Evolutionary conservation across 2,113 vertebrate species (phyloP).

Genomic region (Panurus biarmicus): DNA sequence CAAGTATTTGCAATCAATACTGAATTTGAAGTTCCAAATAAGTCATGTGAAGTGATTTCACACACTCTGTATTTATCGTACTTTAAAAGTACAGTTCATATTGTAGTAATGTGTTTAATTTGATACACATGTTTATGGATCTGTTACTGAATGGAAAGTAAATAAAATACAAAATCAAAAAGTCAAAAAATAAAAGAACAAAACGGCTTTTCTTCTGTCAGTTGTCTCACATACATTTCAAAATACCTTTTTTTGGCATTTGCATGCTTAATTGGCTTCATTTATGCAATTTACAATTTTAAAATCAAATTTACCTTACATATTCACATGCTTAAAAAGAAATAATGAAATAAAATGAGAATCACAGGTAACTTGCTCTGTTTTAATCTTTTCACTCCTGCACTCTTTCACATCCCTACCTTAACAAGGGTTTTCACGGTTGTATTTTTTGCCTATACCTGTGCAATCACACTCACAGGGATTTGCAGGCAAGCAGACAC

Average conservation of each 20-base stretch:
- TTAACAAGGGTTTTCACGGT: neutral
- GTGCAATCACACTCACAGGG: neutral
- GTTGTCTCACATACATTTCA: neutral
- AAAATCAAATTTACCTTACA: neutral
- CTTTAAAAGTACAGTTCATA: neutral
- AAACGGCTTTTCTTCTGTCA: neutral
- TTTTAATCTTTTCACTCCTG: neutral
- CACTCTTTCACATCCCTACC: neutral
- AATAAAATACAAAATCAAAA: neutral
- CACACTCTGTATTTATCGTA: neutral
- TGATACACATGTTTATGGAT: neutral
- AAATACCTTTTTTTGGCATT: neutral
- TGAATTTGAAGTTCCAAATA: neutral
- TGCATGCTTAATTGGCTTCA: neutral
- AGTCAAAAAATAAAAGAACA: neutral
- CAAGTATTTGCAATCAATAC: neutral
- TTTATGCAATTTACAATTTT: neutral
- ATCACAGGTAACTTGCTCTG: neutral
- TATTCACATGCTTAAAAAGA: neutral
- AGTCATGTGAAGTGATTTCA: neutral
- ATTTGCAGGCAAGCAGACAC: neutral
- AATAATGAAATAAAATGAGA: neutral
- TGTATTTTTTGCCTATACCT: neutral
- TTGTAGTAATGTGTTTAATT: neutral
- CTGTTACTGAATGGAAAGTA: neutral